Base-by-base conservation (phyloP, 2,113 vertebrate genomes). In the Siniperca knerii region DNA sequence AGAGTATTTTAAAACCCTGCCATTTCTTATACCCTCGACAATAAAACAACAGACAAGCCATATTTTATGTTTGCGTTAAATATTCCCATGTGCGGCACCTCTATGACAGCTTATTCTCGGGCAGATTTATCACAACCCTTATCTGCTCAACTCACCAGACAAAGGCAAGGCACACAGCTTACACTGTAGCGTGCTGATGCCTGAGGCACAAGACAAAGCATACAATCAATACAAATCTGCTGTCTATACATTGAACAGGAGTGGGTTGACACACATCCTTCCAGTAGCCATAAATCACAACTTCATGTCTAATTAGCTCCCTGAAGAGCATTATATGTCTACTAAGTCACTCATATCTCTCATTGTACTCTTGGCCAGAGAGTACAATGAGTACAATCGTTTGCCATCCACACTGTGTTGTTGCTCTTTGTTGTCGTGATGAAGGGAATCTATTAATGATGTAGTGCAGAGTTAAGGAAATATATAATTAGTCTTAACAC, bases 11-110 rank as follows among this genome's bases (percentile, higher is more conserved):
- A 92, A 94, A 95, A 87, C 87, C 83, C 68, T 90, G 88, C 86
- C 84, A 88, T 94, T 87, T 87, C 88, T 81, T 92, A 89, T 83
- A 81, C 90, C 90, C 92, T 85, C n/a, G 87, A 93, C 88, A 50
- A 92, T 95, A 94, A 95, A 95, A 93, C 90, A 93, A 93, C 84
- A 91, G 92, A 94, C 92, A 90, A 82, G 90, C 81, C 82, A 90
- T 95, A 93, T 94, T 96, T 96, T 93, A 94, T 94, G 93, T 94
- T 94, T 91, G 89, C 76, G 82, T 95, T 95, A 95, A 96, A 96
- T 94, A 95, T 95, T 94, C 94, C 93, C 93, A 83, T 82, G 93
- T 85, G 94, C 81, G 48, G 89, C 91, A 90, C 89, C 92, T 89
- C 93, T 82, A 83, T 94, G 95, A 95, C 95, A 94, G 93, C 92